phyloP scores from a whole-genome alignment of 2,888 invertebrate species.

The Cinara cedri region DNA sequence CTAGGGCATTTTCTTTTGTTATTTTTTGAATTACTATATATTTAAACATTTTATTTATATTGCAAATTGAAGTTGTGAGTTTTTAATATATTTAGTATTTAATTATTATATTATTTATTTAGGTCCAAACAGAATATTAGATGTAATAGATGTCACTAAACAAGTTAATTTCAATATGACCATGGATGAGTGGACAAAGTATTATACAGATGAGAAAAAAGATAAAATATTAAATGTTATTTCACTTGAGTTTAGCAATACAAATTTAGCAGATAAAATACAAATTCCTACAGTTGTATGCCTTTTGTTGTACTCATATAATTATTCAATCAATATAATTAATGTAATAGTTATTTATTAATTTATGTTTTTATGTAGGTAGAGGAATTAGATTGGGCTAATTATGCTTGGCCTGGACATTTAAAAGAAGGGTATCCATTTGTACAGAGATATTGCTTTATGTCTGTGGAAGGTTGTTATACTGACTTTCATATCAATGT shows the following conservation, averaged over 20 bases:
- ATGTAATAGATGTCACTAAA: conserved; percentile 98
- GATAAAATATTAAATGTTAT: conserved; percentile 91
- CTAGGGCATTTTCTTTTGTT: too few species aligned
- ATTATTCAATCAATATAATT: too few species aligned
- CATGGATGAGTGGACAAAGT: conserved; percentile 91
- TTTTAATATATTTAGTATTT: too few species aligned
- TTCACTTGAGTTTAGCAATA: conserved; percentile 95
- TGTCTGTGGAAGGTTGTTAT: conserved; percentile 86
- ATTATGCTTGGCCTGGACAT: conserved; percentile 94
- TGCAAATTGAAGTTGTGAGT: too few species aligned
- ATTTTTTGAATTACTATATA: too few species aligned
- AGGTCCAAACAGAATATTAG: conserved; percentile 87
- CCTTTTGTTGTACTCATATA: conserved; percentile 41
- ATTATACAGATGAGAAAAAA: conserved; percentile 69
- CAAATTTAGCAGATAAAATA: conserved; percentile 90
- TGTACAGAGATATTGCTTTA: conserved; percentile 90
- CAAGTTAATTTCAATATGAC: conserved; percentile 98
- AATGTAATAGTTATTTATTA: conserved; percentile 21
- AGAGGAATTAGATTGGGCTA: conserved; percentile 96
- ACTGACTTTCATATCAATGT: conserved; percentile 97
- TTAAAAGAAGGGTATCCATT: conserved; percentile 93
- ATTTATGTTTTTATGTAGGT: conserved; percentile 67
- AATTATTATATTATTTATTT: conserved; percentile 30
- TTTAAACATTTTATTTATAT: too few species aligned
- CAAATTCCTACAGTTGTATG: conserved; percentile 83